Conservation (phyloP, 2,888 invertebrate species). For the Acanthosepion lycidas region DNA sequence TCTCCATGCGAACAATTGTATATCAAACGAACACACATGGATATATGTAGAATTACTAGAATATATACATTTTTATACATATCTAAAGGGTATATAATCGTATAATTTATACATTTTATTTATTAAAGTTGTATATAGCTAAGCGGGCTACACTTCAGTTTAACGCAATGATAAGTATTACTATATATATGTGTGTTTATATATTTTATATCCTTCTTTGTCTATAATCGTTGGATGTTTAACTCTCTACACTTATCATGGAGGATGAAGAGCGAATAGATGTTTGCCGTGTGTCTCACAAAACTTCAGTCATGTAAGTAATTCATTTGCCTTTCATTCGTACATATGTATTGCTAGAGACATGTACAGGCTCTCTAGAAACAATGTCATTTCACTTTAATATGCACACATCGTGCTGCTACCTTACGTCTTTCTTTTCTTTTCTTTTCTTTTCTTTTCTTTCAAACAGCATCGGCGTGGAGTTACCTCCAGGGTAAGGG, state of each 20-base stretch:
- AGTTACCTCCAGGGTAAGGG: neutral
- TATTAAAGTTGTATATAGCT: neutral
- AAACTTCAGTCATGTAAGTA: conserved; percentile 16
- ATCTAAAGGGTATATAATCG: neutral
- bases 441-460: neutral
- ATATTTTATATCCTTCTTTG: neutral
- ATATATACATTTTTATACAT: neutral
- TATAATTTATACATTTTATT: neutral
- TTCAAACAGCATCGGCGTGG: neutral
- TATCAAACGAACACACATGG: neutral
- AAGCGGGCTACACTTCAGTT: neutral
- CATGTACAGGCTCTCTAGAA: neutral
- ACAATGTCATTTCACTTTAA: neutral
- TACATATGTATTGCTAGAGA: neutral
- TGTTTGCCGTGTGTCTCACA: conserved; percentile 5
- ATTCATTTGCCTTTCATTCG: neutral
- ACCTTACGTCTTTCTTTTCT: neutral
- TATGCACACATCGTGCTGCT: neutral
- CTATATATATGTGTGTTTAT: neutral
- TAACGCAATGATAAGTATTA: neutral
- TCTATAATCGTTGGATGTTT: neutral
- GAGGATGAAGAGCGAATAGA: neutral
- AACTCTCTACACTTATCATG: neutral
- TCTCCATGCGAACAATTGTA: neutral
- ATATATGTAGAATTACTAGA: neutral